These are phyloP conservation scores for Chamaea fasciata DNA, from an alignment of 2,113 vertebrate species.

Conservation along the genomic window DNA sequence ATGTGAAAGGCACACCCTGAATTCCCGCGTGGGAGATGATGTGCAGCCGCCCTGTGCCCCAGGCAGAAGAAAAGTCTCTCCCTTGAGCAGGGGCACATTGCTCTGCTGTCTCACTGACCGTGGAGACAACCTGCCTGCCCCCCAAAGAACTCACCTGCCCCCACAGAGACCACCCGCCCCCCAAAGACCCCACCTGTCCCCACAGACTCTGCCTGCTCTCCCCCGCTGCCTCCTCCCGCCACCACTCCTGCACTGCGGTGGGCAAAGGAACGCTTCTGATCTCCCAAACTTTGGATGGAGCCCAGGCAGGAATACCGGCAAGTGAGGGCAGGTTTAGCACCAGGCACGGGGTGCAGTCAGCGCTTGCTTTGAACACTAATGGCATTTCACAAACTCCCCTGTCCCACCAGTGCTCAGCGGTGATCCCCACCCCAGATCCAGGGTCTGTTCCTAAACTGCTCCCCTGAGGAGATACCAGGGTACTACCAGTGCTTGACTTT, in stretches of 20 bases:
- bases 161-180: no score
- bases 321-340: neutral
- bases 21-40: neutral
- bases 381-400: neutral
- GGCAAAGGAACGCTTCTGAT: neutral
- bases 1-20: neutral
- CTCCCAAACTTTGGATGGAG: neutral
- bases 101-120: neutral
- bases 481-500: neutral
- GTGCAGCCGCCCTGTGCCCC: neutral
- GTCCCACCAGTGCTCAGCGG: neutral
- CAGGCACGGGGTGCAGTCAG: neutral
- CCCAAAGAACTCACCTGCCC: neutral
- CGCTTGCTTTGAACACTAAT: neutral
- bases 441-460: neutral
- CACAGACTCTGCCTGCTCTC: neutral
- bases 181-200: neutral
- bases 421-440: neutral
- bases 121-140: neutral
- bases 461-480: neutral
- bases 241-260: neutral
- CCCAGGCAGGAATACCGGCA: neutral
- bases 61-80: neutral
- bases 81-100: neutral
- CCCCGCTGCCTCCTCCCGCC: neutral